phyloP scores from a whole-genome alignment of 2,797 vertebrate species.

The Enteromius radiatus region DNA sequence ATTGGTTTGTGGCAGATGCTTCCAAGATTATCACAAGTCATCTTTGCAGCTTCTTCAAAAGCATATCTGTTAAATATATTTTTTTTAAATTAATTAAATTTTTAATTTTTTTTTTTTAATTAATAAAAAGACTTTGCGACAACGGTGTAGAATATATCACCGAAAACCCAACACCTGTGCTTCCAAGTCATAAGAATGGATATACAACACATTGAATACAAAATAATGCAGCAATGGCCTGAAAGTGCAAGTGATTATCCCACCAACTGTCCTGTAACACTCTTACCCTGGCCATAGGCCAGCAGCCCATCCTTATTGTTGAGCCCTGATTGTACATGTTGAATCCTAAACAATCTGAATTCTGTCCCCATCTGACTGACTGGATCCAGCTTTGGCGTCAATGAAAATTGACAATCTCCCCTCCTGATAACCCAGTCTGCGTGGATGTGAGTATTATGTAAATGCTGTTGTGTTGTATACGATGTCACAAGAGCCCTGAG shows the following conservation, averaged over 20 bases:
- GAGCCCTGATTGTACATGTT: constrained; percentile 11
- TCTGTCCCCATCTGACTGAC: constrained; percentile 5
- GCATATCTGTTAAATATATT: not conserved
- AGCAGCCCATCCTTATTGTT: not conserved
- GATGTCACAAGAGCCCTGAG: constrained; percentile 41
- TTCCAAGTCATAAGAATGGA: constrained; percentile 1
- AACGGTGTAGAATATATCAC: not conserved
- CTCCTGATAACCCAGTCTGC: constrained; percentile 10
- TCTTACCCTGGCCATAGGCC: not conserved
- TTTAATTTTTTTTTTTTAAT: too few relatives aligned
- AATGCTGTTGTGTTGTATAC: constrained; percentile 27
- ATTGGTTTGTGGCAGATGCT: not conserved
- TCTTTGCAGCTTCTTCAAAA: not conserved
- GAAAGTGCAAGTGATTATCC: constrained; percentile 16
- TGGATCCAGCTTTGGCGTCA: constrained; percentile 6
- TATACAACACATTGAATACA: not conserved
- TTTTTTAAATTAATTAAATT: too few relatives aligned
- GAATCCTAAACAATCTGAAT: not conserved
- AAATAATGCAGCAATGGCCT: not conserved
- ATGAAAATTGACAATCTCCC: constrained; percentile 15
- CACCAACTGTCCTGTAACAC: not conserved
- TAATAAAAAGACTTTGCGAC: not conserved
- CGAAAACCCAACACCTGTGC: not conserved
- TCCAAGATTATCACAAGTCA: not conserved
- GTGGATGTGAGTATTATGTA: constrained; percentile 31